Evolutionary conservation across 2,113 vertebrate species (phyloP).

Genomic region (Centropristis striata): DNA sequence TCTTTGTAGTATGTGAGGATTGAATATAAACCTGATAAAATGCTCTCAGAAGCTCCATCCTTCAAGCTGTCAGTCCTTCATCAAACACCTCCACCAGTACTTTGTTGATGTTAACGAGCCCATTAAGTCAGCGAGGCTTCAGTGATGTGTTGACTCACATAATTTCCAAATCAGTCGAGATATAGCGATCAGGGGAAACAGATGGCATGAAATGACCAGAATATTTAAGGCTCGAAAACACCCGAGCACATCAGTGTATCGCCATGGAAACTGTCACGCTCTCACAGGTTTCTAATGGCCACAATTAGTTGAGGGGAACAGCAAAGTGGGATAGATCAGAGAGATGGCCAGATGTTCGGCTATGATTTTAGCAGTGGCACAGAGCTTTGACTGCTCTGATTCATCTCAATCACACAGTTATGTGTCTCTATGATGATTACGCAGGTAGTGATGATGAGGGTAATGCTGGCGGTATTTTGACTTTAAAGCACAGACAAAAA

Average conservation of each 20-base stretch:
- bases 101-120: constrained; percentile 27
- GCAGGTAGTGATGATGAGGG: constrained; percentile 39
- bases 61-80: constrained; percentile 28
- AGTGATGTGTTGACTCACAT: constrained; percentile 55
- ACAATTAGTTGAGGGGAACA: constrained; percentile 76
- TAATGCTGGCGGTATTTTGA: constrained; percentile 16
- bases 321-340: constrained; percentile 74
- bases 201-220: constrained; percentile 77
- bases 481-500: constrained; percentile 13
- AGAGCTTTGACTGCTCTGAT: constrained; percentile 56
- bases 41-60: constrained; percentile 4
- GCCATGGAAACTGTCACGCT: constrained; percentile 82
- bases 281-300: constrained; percentile 74
- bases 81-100: constrained; percentile 31
- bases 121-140: constrained; percentile 40
- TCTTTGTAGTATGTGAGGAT: neutral
- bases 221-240: constrained; percentile 50
- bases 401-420: constrained; percentile 60
- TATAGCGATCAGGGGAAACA: constrained; percentile 70
- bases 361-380: constrained; percentile 48
- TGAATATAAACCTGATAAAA: constrained; percentile 30
- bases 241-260: constrained; percentile 58
- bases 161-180: constrained; percentile 62
- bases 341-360: constrained; percentile 77
- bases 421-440: constrained; percentile 44